A percentile compares a stretch with the other conserved stretches of the same genome.
Evolutionary conservation across 2,888 invertebrate genomes (phyloP).

Genomic region (Cantharis lateralis): DNA sequence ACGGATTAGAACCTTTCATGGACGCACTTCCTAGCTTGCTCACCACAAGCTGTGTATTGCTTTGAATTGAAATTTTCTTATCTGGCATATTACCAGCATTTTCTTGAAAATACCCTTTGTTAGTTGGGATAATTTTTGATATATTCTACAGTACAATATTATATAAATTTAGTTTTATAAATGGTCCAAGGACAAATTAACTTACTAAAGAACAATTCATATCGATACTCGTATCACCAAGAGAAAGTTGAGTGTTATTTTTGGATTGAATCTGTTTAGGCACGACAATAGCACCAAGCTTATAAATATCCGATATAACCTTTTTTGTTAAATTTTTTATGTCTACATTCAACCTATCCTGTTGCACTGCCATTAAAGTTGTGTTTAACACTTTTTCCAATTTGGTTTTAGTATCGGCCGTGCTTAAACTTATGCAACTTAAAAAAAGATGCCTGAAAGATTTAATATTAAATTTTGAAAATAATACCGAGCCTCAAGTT

Average conservation of each 20-base stretch:
- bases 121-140: background rate
- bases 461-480: background rate
- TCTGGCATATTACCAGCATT: background rate
- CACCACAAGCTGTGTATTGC: slow-evolving; percentile 60
- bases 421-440: slow-evolving; percentile 68
- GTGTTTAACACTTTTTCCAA: slow-evolving; percentile 61
- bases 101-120: background rate
- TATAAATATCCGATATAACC: slow-evolving; percentile 56
- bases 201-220: background rate
- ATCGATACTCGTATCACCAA: background rate
- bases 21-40: slow-evolving; percentile 79
- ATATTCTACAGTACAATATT: background rate
- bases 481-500: background rate
- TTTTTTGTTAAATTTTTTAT: slow-evolving; percentile 55
- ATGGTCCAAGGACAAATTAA: background rate
- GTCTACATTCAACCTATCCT: slow-evolving; percentile 54
- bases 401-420: slow-evolving; percentile 61
- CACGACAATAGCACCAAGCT: slow-evolving; percentile 55
- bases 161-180: background rate
- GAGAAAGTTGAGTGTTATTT: background rate
- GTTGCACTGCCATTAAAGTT: slow-evolving; percentile 72
- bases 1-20: slow-evolving; percentile 68
- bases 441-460: slow-evolving; percentile 63
- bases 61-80: slow-evolving; percentile 40
- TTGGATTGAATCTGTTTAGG: slow-evolving; percentile 26